phyloP scores from a whole-genome alignment of 2,888 invertebrate genomes.

The Mechanitis mazaeus region DNA sequence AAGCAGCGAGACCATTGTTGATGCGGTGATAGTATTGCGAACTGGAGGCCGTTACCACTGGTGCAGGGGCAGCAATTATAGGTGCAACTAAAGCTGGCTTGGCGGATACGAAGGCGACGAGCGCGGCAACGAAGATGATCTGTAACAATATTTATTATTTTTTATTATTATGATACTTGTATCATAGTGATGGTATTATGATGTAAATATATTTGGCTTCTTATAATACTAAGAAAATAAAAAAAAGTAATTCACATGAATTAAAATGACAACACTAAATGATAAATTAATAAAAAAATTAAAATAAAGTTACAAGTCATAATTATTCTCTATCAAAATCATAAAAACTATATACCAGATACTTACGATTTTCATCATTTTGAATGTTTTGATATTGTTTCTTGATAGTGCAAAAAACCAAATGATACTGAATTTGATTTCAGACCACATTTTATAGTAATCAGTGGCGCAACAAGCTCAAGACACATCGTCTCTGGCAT shows the following conservation, averaged over 20 bases:
- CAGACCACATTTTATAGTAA: conserved; percentile 54
- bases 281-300: too few relatives aligned
- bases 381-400: conserved; percentile 43
- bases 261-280: too few relatives aligned
- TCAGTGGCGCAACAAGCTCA: conserved; percentile 44
- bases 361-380: conserved; percentile 71
- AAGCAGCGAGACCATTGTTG: conserved; percentile 73
- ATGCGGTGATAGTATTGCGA: conserved; percentile 82
- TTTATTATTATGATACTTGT: conserved; percentile 57
- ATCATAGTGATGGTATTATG: conserved; percentile 24
- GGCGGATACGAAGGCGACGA: conserved; percentile 56
- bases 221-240: too few relatives aligned
- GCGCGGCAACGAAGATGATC: conserved; percentile 56
- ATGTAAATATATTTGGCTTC: too few relatives aligned
- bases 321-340: background rate
- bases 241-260: too few relatives aligned
- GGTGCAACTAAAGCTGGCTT: conserved; percentile 51
- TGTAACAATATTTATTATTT: conserved; percentile 34
- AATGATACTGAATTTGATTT: conserved; percentile 43
- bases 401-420: conserved; percentile 46
- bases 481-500: conserved; percentile 59
- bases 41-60: conserved; percentile 80
- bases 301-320: too few relatives aligned
- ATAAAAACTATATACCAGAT: conserved; percentile 7
- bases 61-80: conserved; percentile 58